Conservation (phyloP, 2,797 vertebrate genomes). For the Sebastes oblongus region DNA sequence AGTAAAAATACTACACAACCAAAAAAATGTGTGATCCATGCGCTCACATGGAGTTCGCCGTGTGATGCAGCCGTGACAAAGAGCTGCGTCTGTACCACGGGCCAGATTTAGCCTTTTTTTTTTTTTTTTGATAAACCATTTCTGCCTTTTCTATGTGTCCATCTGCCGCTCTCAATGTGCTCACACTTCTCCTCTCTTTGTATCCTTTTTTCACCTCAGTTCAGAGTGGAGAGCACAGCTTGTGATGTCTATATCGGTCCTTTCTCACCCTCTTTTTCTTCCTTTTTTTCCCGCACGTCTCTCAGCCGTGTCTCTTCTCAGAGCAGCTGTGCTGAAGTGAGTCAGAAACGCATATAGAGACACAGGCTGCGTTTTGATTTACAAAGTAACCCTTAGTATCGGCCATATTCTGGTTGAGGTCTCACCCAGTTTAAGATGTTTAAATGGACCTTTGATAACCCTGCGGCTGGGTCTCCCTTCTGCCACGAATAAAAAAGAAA, state of each 20-base stretch:
- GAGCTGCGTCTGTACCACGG: constrained; percentile 23
- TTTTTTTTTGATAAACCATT: constrained; percentile 36
- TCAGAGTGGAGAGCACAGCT: constrained; percentile 74
- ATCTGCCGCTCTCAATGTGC: constrained; percentile 62
- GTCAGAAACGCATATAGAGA: constrained; percentile 47
- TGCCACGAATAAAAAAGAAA: background rate
- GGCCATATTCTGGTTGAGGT: constrained; percentile 20
- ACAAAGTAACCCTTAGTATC: constrained; percentile 13
- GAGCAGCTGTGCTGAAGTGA: constrained; percentile 68
- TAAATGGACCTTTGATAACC: constrained; percentile 30
- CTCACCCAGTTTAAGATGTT: constrained; percentile 36
- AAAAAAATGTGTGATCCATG: constrained; percentile 33
- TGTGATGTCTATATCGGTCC: constrained; percentile 75
- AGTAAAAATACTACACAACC: constrained; percentile 28
- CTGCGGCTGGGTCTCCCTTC: constrained; percentile 10
- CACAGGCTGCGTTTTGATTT: constrained; percentile 39
- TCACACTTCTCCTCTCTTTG: constrained; percentile 47
- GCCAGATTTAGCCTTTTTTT: constrained; percentile 59
- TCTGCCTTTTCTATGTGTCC: constrained; percentile 50
- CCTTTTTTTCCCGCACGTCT: constrained; percentile 12
- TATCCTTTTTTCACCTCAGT: constrained; percentile 37
- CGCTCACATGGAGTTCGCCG: background rate
- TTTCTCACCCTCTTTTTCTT: constrained; percentile 50
- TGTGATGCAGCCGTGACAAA: constrained; percentile 41
- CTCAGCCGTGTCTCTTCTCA: constrained; percentile 54